Evolutionary conservation across 2,797 vertebrate genomes (phyloP).

Genomic region (Paedocypris micromegethes): DNA sequence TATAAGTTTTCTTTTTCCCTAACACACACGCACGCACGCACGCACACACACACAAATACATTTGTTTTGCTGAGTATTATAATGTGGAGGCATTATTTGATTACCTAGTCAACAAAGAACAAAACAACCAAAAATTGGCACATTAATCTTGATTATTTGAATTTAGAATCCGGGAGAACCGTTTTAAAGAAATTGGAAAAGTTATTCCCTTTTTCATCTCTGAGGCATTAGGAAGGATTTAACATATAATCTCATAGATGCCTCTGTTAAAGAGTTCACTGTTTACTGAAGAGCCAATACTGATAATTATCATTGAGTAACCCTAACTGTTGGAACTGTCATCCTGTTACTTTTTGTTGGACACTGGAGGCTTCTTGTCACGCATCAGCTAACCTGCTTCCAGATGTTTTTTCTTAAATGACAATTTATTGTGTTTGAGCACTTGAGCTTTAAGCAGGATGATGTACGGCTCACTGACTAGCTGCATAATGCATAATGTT

Average conservation of each 20-base stretch:
- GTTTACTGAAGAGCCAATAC: too few relatives aligned
- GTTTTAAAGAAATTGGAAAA: slow-evolving; percentile 1
- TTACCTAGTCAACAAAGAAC: slow-evolving; percentile 34
- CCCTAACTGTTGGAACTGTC: not conserved
- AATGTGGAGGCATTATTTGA: slow-evolving; percentile 45
- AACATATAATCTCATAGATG: not conserved
- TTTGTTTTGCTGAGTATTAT: slow-evolving; percentile 31
- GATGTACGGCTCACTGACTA: slow-evolving; percentile 12
- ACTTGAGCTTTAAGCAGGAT: slow-evolving; percentile 16
- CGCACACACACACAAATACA: not conserved
- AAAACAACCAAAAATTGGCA: slow-evolving; percentile 36
- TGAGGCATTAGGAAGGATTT: slow-evolving; percentile 12
- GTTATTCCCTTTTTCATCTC: not conserved
- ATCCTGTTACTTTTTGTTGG: not conserved
- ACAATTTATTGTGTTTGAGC: slow-evolving; percentile 20
- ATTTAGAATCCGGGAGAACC: slow-evolving; percentile 15
- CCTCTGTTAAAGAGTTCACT: too few relatives aligned
- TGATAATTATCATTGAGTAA: too few relatives aligned
- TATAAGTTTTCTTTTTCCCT: slow-evolving; percentile 18
- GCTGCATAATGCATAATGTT: slow-evolving; percentile 19
- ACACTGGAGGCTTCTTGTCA: slow-evolving; percentile 6
- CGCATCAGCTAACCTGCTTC: slow-evolving; percentile 11
- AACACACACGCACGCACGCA: not conserved
- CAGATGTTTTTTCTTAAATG: slow-evolving; percentile 38
- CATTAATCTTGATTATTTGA: slow-evolving; percentile 38